phyloP scores from a whole-genome alignment of 2,113 vertebrate species.

The Aphyosemion australe region DNA sequence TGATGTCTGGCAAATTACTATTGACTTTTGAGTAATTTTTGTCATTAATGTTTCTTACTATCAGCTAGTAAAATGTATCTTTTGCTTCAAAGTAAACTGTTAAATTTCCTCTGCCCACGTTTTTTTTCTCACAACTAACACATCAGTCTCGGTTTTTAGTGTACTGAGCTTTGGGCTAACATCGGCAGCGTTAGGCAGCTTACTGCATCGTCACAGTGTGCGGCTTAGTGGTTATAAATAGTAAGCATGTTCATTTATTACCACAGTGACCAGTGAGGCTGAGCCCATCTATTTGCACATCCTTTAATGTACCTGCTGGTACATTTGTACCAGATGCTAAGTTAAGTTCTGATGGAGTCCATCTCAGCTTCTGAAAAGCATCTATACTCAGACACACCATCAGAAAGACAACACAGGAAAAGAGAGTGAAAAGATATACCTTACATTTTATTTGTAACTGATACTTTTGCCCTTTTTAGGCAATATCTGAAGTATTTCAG shows the following conservation, averaged over 20 bases:
- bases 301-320: conserved; percentile 34
- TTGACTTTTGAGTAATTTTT: not conserved
- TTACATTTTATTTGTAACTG: no score
- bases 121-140: not conserved
- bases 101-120: not conserved
- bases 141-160: conserved; percentile 7
- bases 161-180: conserved; percentile 46
- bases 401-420: not conserved
- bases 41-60: not conserved
- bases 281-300: conserved; percentile 43
- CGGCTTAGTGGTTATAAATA: conserved; percentile 81
- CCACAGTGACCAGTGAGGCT: conserved; percentile 53
- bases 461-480: no score
- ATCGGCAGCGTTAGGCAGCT: conserved; percentile 68
- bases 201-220: conserved; percentile 63
- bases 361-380: not conserved
- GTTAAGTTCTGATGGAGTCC: conserved; percentile 21
- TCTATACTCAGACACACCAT: not conserved
- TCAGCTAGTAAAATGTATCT: not conserved
- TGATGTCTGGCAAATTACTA: no score
- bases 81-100: conserved; percentile 6
- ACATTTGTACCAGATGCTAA: conserved; percentile 18
- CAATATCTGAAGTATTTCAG: no score
- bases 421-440: conserved; percentile 4
- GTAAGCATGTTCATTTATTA: conserved; percentile 71